Evolutionary conservation across 2,113 vertebrate genomes (phyloP).

Genomic region (Erythrocercus mccallii): DNA sequence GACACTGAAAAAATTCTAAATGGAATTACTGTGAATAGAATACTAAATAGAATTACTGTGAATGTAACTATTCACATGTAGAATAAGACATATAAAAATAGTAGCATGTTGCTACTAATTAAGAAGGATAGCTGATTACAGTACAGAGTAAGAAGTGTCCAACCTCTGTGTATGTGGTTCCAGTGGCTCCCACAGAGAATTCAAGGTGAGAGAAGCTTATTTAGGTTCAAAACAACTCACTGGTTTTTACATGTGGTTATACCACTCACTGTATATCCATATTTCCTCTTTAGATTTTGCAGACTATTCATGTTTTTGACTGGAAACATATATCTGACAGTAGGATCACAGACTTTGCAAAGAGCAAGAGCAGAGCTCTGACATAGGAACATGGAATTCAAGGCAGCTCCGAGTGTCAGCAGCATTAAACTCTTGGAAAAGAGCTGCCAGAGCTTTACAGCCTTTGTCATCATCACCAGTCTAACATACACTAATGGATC

Average conservation of each 20-base stretch:
- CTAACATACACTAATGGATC: not conserved
- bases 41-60: too few species aligned
- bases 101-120: not conserved
- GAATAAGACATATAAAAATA: too few species aligned
- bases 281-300: not conserved
- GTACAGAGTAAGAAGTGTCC: not conserved
- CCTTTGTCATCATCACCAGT: not conserved
- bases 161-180: not conserved
- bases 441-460: not conserved
- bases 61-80: too few species aligned
- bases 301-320: not conserved
- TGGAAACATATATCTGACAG: not conserved
- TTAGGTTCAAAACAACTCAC: not conserved
- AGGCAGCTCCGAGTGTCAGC: not conserved
- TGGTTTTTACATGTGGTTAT: not conserved
- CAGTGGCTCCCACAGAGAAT: not conserved
- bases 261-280: not conserved
- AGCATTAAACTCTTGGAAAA: not conserved
- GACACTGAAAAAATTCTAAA: not conserved
- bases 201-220: not conserved
- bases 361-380: not conserved
- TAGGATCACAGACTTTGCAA: not conserved
- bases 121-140: not conserved
- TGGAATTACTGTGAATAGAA: not conserved
- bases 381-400: not conserved